A percentile compares a stretch with the other conserved stretches of the same genome.
These are phyloP conservation scores for Pantala flavescens DNA, from an alignment of 1,140 invertebrate species.

Conservation along the genomic window DNA sequence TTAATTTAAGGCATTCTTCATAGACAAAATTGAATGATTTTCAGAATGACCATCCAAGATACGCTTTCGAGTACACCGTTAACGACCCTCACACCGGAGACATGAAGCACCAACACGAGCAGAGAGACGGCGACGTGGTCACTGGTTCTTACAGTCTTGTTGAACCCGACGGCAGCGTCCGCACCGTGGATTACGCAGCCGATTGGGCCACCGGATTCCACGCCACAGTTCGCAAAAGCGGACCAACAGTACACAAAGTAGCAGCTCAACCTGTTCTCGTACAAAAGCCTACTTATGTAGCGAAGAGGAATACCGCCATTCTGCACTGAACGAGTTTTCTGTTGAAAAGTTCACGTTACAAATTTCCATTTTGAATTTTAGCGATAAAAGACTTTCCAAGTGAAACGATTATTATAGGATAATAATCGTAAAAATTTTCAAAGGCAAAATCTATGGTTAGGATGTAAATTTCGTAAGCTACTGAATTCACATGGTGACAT, in stretches of 20 bases:
- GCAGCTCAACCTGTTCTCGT: constrained; percentile 1
- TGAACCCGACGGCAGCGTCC: constrained; percentile 23
- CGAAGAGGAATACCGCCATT: constrained; percentile 24
- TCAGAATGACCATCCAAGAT: constrained; percentile 34
- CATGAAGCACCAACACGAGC: constrained; percentile 43
- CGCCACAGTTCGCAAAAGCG: constrained; percentile 1
- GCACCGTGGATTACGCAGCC: constrained; percentile 50
- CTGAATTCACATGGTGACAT: too few relatives aligned
- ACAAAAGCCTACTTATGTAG: constrained; percentile 17
- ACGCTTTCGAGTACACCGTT: constrained; percentile 42
- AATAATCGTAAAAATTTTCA: too few relatives aligned
- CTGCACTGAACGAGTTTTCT: not conserved
- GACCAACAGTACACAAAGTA: constrained; percentile 14
- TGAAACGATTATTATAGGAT: too few relatives aligned
- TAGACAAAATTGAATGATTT: too few relatives aligned
- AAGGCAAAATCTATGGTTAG: too few relatives aligned
- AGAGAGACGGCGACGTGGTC: constrained; percentile 37
- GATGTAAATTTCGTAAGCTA: too few relatives aligned
- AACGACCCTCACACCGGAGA: constrained; percentile 44
- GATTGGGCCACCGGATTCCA: constrained; percentile 11
- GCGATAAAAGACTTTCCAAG: too few relatives aligned
- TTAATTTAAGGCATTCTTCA: too few relatives aligned
- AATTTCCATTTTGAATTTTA: too few relatives aligned
- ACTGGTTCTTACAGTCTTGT: constrained; percentile 17
- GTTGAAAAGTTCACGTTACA: too few relatives aligned